Base-by-base conservation (phyloP, 2,113 vertebrate genomes). In the Corapipo altera region DNA sequence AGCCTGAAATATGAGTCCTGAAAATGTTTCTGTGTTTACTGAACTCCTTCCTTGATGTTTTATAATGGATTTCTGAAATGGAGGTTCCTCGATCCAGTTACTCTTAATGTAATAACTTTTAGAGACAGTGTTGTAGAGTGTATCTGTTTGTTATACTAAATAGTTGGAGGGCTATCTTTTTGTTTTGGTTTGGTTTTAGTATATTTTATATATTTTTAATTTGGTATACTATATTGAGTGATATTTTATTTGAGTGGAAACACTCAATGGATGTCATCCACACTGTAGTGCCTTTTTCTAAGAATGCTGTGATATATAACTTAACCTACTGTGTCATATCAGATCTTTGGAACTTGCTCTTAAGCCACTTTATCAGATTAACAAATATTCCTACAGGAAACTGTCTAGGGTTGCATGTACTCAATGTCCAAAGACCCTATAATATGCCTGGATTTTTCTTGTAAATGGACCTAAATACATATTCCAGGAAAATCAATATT, bases 121-220 rank as follows among this genome's bases (percentile, higher is more conserved):
- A 26, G 10, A 54, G n/a, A 24, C 2, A 2, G 0, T 13, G 12
- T 27, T 72, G 26, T 52, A 48, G 8, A n/a, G 6, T 18, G 1
- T 37, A 21, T 44, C 5, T 33, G 9, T n/a, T 55, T 33, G 8
- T 32, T 52, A 14, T 48, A 27, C 17, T 23, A 39, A 8, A 66
- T 18, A 52, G 1, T 21, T 66, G 3, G 44, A 39, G 5, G 23
- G 5, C 28, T 20, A 12, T 43, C 2, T 22, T 82, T 12, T 43
- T 33, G 10, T 19, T 33, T 14, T 54, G 16, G 4, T 27, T 52
- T 55, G 10, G 11, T 57, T n/a, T 58, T n/a, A 33, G 12, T 30
- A 9, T 9, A 51, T 51, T 49, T 52, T 7, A 30, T 52, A 13
- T 32, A 17, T 71, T 64, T 21, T 57, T 58, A 5, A 46, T 8